A percentile compares a stretch with the other conserved stretches of the same genome.
These are phyloP conservation scores for Amphiura filiformis DNA, from an alignment of 35 echinoderm and acorn worm species.

Conservation along the genomic window DNA sequence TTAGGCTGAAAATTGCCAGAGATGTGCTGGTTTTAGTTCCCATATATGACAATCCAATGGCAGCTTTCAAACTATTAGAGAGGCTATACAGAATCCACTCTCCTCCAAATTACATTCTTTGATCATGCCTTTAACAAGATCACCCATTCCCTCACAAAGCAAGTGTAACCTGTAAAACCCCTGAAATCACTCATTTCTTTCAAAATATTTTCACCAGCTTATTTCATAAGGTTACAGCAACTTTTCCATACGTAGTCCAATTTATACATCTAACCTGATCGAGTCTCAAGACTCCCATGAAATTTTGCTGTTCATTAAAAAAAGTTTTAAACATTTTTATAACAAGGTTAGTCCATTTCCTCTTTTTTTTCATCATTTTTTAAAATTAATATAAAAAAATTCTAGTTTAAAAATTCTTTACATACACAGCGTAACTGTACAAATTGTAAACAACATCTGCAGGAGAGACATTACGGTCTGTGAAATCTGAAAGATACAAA, in stretches of 20 bases:
- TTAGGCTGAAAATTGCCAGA: too few relatives aligned
- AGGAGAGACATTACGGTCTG: not conserved
- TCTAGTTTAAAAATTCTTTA: not conserved
- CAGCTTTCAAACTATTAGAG: too few relatives aligned
- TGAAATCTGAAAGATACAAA: constrained; percentile 2
- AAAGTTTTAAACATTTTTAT: not conserved
- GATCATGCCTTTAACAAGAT: too few relatives aligned
- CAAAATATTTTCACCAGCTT: not conserved
- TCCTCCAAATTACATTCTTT: too few relatives aligned
- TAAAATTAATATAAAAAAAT: not conserved
- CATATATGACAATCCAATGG: too few relatives aligned
- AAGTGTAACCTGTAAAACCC: too few relatives aligned
- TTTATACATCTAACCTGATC: not conserved
- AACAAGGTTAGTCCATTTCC: not conserved
- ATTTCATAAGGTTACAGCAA: not conserved
- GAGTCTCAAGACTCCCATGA: too few relatives aligned
- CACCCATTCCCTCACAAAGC: too few relatives aligned
- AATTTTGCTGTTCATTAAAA: too few relatives aligned
- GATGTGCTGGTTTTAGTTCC: too few relatives aligned
- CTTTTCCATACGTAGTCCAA: not conserved
- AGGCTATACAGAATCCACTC: too few relatives aligned
- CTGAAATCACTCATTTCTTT: too few relatives aligned
- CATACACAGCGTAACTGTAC: not conserved
- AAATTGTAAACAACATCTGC: not conserved
- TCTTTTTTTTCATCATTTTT: not conserved